Conservation (phyloP, 2,888 invertebrate species). For the Clepsis dumicolana region DNA sequence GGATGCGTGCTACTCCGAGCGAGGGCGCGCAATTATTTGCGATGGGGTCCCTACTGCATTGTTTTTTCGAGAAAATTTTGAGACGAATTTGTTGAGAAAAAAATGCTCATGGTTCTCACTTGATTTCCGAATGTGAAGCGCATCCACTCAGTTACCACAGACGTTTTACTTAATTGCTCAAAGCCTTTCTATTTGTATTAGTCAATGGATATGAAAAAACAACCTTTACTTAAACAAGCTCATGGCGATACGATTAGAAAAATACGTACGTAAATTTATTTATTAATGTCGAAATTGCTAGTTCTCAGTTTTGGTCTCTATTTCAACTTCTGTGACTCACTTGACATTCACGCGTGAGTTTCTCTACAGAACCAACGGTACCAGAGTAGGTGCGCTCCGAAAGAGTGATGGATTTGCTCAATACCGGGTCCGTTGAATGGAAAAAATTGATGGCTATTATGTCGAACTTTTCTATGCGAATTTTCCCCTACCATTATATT, state of each 20-base stretch:
- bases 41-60: slow-evolving; percentile 42
- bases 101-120: not conserved
- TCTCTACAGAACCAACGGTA: slow-evolving; percentile 3
- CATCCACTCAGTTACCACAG: no score
- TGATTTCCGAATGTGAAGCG: not conserved
- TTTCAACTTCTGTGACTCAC: not conserved
- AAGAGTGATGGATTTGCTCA: slow-evolving; percentile 69
- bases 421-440: slow-evolving; percentile 60
- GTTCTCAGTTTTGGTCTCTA: no score
- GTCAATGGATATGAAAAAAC: no score
- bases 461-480: slow-evolving; percentile 52
- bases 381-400: slow-evolving; percentile 47
- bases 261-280: no score
- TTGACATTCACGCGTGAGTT: slow-evolving; percentile 1
- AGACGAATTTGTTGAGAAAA: not conserved
- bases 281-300: no score
- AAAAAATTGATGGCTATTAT: slow-evolving; percentile 67
- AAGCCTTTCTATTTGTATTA: no score
- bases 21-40: slow-evolving; percentile 61
- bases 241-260: no score
- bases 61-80: slow-evolving; percentile 10
- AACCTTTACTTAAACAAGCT: no score
- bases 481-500: slow-evolving; percentile 51
- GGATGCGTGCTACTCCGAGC: slow-evolving; percentile 49
- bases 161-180: no score